Base-by-base conservation (phyloP, 2,888 invertebrate genomes). In the Ornithoptera alexandrae region DNA sequence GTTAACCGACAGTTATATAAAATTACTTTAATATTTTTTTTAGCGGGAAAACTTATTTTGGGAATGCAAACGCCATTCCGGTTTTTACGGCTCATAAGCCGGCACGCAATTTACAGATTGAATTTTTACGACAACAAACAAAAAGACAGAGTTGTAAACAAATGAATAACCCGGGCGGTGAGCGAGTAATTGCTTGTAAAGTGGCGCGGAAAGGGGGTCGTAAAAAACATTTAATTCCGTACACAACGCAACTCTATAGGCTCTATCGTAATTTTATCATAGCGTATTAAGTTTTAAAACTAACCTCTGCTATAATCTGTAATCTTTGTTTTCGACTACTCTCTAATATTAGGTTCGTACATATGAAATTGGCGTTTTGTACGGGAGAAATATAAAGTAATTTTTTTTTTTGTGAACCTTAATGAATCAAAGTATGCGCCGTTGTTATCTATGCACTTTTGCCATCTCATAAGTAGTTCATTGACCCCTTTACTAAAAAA, bases 41-140 rank as follows among this genome's bases (percentile, higher is more conserved):
- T 39, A 65, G 60, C 64, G 39, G 56, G 57, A 39, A 65, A 56
- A 60, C 53, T 46, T 65, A 65, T 66, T 42, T 66, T 62, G 69
- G 7, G 17, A 58, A 69, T 62, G 65, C 57, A 62, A 66, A 66
- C 57, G 22, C 22, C 36, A 30, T 62, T 46, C 30, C 36, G n/a
- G 56, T n/a, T 77, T 82, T 82, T 81, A 81, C 76, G 73, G 74
- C 77, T 71, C 71, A 73, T 77, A 69, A 66, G 81, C 76, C 77
- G 64, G 71, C 74, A 69, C 75, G 84, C 87, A 86, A 87, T 88
- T 84, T 85, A 74, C 84, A 84, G 86, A 88, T 88, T 88, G 87
- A 82, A 84, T 85, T 88, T 88, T 88, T 87, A 87, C 84, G 86
- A 85, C 83, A 46, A 65, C 65, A 57, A 78, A 73, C 78, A 77